Base-by-base conservation (phyloP, 2,888 invertebrate genomes). In the Napeogenes inachia region DNA sequence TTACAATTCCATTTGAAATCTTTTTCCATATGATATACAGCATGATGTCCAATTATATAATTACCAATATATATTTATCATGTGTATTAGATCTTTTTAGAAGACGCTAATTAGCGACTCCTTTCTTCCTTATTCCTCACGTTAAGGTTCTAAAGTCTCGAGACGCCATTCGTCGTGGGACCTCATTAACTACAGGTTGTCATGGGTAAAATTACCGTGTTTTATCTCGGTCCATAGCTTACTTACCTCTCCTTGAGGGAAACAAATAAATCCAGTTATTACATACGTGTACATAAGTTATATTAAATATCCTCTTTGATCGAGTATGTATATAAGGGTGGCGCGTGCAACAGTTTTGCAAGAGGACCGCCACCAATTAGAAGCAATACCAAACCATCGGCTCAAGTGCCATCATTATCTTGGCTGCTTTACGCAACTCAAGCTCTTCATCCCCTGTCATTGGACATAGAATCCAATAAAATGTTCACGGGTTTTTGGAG, bases 361-460 rank as follows among this genome's bases (percentile, higher is more conserved):
- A 75, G 81, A 89, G 85, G 75, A 80, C 84, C 82, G 81, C 76
- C 84, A 84, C 88, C 89, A 90, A 90, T 89, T 90, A 90, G 81
- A 83, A 84, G 87, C 80, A 84, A 87, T 87, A 87, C 80, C 86
- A 85, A 87, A 83, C 84, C 86, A 84, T 82, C 78, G 76, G 76
- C 78, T 89, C 83, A 87, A 90, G 89, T 88, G 82, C 87, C 89
- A 89, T 89, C 89, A 89, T 90, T 89, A 90, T 89, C 90, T 85
- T 76, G 81, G 66, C 58, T 47, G 61, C 64, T 67, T 70, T 78
- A 84, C 65, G 76, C 75, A 35, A 85, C 82, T 75, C 73, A 81
- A 74, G 77, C 78, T 74, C 82, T 81, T 86, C 76, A 68, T 68
- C 67, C 76, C 73, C 71, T 64, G 70, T 63, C 65, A 78, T 82